Evolutionary conservation across 1,140 invertebrate species (phyloP), one percentile per base, ranked within the genome.

Genomic region (Neodiprion virginianus): DNA sequence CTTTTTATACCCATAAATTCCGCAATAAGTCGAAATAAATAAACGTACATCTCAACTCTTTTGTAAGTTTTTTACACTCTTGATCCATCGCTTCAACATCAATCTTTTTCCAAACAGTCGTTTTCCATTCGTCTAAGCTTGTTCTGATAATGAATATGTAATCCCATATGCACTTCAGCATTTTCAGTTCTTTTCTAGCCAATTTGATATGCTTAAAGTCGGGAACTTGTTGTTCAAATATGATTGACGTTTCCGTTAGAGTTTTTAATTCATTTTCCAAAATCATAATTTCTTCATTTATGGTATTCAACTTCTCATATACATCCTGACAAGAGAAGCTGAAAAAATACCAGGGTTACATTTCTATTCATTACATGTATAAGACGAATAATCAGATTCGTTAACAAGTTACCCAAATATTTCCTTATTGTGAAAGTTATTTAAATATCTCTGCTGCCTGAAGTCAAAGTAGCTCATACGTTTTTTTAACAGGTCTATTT

Each of bases 71-170:
- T 84, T 98, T 98, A 85, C 96, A 96, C 82, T 98, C 96, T 82
- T 96, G 93, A 84, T 98, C 97, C 95, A 98, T 97, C 67, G 92
- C 92, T 82, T 99, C 97, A 0, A 97, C 95, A 81, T 98, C 96
- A 72, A 98, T 96, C 81, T 96, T 95, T 82, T 95, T 95, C 97
- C 97, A 98, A 0, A 93, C 91, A 0, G 96, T 98, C 47, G 92
- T 95, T 84, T 98, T 97, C 97, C 97, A 98, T 84, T 96, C 94
- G 72, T 96, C 92, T 71, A 98, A 93, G 75, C 92, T 95, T 0
- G 93, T 94, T 80, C 91, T 90, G 5, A 98, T 94, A 12, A 97
- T 92, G 75, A 92, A 89, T 14, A 96, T 93, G 83, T 97, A 97
- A 88, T 98, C 96, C 97, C 97, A 98, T 7, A 98, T 87, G 76